phyloP scores from a whole-genome alignment of 2,888 invertebrate genomes.

The Busseola fusca region DNA sequence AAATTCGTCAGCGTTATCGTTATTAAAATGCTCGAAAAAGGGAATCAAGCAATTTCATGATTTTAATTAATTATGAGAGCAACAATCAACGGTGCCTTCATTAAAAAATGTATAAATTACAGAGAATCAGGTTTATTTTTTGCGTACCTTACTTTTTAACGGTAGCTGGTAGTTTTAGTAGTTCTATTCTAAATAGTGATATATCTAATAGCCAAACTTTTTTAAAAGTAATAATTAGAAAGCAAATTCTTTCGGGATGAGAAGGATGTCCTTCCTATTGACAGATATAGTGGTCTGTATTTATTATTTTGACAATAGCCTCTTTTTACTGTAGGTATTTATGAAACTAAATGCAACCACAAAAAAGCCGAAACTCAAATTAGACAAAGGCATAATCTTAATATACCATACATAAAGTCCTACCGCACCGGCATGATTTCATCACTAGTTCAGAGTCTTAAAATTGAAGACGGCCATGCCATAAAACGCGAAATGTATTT shows the following conservation, averaged over 20 bases:
- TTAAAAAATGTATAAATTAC: slow-evolving; percentile 23
- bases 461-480: slow-evolving; percentile 33
- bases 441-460: slow-evolving; percentile 45
- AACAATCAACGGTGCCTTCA: slow-evolving; percentile 17
- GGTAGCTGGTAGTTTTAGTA: too few relatives aligned
- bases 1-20: slow-evolving; percentile 3
- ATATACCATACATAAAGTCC: slow-evolving; percentile 38
- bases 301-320: neutral
- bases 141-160: neutral
- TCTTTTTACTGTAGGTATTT: neutral
- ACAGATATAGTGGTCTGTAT: neutral
- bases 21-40: slow-evolving; percentile 23
- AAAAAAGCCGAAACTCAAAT: slow-evolving; percentile 20
- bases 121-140: neutral
- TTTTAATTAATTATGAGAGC: slow-evolving; percentile 32
- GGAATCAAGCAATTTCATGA: slow-evolving; percentile 26
- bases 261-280: neutral
- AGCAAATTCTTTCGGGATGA: neutral
- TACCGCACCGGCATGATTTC: slow-evolving; percentile 31
- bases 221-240: neutral
- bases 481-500: slow-evolving; percentile 54
- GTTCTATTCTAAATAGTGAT: too few relatives aligned
- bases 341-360: slow-evolving; percentile 5
- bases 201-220: neutral
- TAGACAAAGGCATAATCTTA: slow-evolving; percentile 13